These are phyloP conservation scores for Cordilura impudica DNA, from an alignment of 2,888 invertebrate genomes.

Conservation along the genomic window DNA sequence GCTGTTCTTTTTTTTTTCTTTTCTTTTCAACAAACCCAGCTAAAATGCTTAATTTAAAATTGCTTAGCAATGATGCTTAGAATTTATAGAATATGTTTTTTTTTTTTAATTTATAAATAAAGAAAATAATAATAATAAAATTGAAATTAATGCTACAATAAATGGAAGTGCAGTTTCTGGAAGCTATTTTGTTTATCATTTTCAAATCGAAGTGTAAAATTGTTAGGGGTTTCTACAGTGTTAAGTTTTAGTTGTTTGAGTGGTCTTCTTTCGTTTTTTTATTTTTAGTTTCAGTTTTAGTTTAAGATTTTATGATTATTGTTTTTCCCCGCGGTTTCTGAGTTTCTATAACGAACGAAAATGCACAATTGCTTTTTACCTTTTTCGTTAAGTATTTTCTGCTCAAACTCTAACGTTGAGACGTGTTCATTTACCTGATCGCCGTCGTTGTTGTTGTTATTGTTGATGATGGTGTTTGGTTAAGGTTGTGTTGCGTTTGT, in stretches of 20 bases:
- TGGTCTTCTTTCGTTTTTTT: constrained; percentile 1
- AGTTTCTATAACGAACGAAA: constrained; percentile 8
- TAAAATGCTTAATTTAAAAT: constrained; percentile 2
- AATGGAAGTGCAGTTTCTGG: not conserved
- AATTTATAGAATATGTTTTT: constrained; percentile 74
- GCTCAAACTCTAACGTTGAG: not conserved
- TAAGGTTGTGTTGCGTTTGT: not conserved
- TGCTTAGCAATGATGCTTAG: constrained; percentile 55
- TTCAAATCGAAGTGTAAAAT: constrained; percentile 43
- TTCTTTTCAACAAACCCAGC: not conserved
- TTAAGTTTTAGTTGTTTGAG: not conserved
- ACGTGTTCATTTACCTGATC: not conserved
- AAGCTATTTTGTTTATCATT: not conserved
- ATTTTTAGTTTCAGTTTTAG: not conserved
- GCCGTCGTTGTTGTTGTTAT: not conserved
- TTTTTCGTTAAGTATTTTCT: not conserved
- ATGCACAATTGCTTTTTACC: not conserved
- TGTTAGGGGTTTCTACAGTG: constrained; percentile 20
- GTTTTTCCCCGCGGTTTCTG: constrained; percentile 13
- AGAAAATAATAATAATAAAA: not conserved
- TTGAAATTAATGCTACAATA: too few species aligned
- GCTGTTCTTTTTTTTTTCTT: constrained; percentile 4
- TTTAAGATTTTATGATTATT: constrained; percentile 37
- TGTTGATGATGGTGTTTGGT: not conserved
- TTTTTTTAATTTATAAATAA: constrained; percentile 67